These are phyloP conservation scores for Hylia prasina DNA, from an alignment of 2,113 vertebrate genomes.

Conservation along the genomic window DNA sequence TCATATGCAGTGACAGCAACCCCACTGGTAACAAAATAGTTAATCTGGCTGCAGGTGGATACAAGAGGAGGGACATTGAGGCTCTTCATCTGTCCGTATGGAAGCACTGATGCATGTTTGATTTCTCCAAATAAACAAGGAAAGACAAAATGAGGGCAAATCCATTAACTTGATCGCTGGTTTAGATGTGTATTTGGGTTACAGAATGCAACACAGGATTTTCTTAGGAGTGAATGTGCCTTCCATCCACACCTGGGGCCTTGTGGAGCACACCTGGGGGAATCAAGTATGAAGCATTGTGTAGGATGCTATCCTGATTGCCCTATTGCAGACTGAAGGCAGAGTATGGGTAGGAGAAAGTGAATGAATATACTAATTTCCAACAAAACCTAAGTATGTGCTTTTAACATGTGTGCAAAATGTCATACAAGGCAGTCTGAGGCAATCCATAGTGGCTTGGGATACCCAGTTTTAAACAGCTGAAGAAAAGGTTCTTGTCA, in stretches of 20 bases:
- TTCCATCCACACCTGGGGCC: not conserved
- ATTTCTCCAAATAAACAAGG: not conserved
- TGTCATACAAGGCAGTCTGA: not conserved
- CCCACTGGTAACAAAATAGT: not conserved
- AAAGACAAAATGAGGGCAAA: not conserved
- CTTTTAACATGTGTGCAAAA: not conserved
- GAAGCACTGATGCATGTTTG: not conserved
- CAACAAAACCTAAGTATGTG: not conserved
- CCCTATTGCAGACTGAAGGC: not conserved
- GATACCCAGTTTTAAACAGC: not conserved
- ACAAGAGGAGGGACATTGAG: not conserved
- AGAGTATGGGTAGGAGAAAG: not conserved
- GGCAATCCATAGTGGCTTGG: not conserved
- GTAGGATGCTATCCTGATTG: not conserved
- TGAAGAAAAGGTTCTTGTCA: not conserved
- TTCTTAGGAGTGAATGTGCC: not conserved
- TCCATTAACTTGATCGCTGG: not conserved
- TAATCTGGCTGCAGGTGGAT: not conserved
- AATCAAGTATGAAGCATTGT: not conserved
- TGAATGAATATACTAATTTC: not conserved
- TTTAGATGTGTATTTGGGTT: not conserved
- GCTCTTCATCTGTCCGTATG: not conserved
- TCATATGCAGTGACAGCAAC: not conserved
- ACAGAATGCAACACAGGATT: not conserved
- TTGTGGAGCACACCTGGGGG: not conserved